A percentile compares a stretch with the other conserved stretches of the same genome.
Conservation (phyloP, 2,113 vertebrate genomes). For the Heteronetta atricapilla region DNA sequence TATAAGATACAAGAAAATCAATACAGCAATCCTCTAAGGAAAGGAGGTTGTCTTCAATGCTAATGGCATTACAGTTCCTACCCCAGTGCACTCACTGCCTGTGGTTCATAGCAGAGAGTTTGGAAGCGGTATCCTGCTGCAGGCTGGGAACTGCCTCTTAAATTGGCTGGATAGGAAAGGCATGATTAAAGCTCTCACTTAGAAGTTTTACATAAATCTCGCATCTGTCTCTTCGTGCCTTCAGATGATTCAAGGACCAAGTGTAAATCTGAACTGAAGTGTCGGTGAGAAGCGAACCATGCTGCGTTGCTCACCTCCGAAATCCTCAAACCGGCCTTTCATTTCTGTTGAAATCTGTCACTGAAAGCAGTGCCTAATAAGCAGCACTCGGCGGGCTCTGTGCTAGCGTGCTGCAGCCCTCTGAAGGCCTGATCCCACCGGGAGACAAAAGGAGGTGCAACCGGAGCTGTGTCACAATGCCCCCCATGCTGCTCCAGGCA, state of each 20-base stretch:
- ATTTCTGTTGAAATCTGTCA: not conserved
- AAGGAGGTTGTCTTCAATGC: not conserved
- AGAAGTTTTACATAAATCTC: not conserved
- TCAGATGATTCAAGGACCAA: not conserved
- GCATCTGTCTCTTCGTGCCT: not conserved
- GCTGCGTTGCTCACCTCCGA: not conserved
- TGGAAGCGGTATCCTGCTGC: not conserved
- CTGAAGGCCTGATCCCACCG: not conserved
- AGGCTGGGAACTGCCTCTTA: not conserved
- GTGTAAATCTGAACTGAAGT: not conserved
- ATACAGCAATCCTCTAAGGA: not conserved
- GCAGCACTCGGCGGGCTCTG: not conserved
- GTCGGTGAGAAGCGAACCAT: not conserved
- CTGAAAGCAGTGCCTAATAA: not conserved
- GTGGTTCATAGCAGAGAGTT: not conserved
- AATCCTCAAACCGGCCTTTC: not conserved
- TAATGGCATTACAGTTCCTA: not conserved
- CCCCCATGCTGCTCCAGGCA: constrained; percentile 9
- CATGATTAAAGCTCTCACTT: not conserved
- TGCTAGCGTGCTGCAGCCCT: not conserved
- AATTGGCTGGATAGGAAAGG: not conserved
- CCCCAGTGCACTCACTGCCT: not conserved
- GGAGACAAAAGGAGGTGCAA: not conserved
- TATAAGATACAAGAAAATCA: not conserved
- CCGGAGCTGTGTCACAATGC: not conserved